A percentile compares a stretch with the other conserved stretches of the same genome.
These are phyloP conservation scores for Harpalus rufipes DNA, from an alignment of 2,888 invertebrate genomes.

Conservation along the genomic window DNA sequence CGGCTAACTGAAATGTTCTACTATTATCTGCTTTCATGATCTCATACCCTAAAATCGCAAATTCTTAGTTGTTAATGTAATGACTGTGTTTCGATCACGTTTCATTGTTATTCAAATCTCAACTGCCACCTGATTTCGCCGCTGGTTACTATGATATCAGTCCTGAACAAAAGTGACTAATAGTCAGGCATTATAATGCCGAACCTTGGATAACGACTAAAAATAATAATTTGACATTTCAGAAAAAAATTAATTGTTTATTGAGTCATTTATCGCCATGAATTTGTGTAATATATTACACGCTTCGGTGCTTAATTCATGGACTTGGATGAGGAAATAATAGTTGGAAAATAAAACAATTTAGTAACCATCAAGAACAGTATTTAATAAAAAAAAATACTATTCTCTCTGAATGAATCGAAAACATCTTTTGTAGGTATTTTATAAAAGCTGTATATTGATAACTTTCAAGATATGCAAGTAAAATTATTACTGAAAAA, in stretches of 20 bases:
- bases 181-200: neutral
- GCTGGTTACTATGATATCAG: slow-evolving; percentile 47
- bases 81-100: slow-evolving; percentile 39
- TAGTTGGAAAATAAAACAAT: no score
- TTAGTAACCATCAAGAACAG: no score
- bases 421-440: no score
- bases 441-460: no score
- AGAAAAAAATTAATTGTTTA: slow-evolving; percentile 6
- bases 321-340: neutral
- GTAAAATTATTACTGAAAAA: no score
- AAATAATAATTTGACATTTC: slow-evolving; percentile 29
- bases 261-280: slow-evolving; percentile 4
- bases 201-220: slow-evolving; percentile 23
- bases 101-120: slow-evolving; percentile 50
- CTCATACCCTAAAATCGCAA: slow-evolving; percentile 54
- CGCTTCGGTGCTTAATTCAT: neutral
- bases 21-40: slow-evolving; percentile 45
- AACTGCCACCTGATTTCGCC: slow-evolving; percentile 46
- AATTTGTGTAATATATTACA: neutral
- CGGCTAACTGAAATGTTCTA: slow-evolving; percentile 17
- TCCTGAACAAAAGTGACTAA: slow-evolving; percentile 35
- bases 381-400: no score
- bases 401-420: no score
- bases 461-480: no score
- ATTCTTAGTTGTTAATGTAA: slow-evolving; percentile 34